phyloP scores from a whole-genome alignment of 1,140 invertebrate genomes.

The Pseudoatta argentina region DNA sequence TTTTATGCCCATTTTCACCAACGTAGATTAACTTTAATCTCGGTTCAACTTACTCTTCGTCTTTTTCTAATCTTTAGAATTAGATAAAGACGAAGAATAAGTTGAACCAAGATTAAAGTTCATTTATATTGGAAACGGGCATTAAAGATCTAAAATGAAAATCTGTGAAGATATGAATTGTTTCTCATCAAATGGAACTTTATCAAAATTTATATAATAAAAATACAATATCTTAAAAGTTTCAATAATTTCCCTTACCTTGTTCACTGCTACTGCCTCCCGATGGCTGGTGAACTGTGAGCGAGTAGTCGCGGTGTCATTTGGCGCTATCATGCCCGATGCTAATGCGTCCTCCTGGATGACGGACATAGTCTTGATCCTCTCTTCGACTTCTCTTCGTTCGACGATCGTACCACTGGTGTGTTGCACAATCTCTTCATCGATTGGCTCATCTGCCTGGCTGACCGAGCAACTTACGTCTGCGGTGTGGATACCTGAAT shows the following conservation, averaged over 20 bases:
- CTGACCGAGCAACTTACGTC: conserved; percentile 92
- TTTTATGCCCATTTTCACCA: too few species aligned
- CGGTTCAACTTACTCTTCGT: too few species aligned
- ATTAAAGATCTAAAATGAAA: background rate
- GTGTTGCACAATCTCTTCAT: conserved; percentile 80
- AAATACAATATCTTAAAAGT: background rate
- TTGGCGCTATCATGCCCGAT: conserved; percentile 29
- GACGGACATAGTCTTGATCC: background rate
- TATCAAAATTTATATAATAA: background rate
- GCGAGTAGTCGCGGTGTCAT: conserved; percentile 51
- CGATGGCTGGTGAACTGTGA: conserved; percentile 68
- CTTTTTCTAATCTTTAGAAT: too few species aligned
- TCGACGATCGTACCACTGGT: conserved; percentile 74
- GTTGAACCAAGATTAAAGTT: too few species aligned
- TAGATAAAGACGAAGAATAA: too few species aligned
- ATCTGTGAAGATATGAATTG: background rate
- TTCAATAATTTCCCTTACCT: conserved; percentile 75
- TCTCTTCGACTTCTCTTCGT: conserved; percentile 69
- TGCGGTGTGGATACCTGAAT: conserved; percentile 93
- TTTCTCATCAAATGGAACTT: background rate
- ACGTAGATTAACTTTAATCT: too few species aligned
- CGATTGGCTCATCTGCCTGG: conserved; percentile 90
- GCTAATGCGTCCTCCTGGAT: conserved; percentile 22
- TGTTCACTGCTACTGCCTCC: conserved; percentile 79
- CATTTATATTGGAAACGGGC: too few species aligned